Evolutionary conservation across 37 sponge, comb jelly and placozoan genomes (phyloP), one percentile per base, ranked within the genome.

Genomic region (Eunapius fragilis): DNA sequence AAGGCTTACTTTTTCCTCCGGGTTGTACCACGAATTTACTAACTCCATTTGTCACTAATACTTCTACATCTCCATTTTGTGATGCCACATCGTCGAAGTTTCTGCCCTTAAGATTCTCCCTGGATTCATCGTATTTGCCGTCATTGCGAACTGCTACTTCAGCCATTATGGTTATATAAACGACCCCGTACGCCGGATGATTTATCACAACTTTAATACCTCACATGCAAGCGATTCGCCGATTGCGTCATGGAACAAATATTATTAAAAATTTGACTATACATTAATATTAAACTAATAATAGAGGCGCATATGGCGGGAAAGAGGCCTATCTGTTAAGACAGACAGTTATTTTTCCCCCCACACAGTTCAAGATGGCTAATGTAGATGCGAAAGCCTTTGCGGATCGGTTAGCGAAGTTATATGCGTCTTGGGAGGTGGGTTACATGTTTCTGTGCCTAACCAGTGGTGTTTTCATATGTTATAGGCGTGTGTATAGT

Each of bases 371-470:
- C 58, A 58, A 72, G 47, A 94, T 94, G 94, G 94, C 87, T 50
- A 72, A 50, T 41, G 86, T 94, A 4, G 95, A 97, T 37, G 48
- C 79, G 12, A 89, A 24, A 0, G 87, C 86, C 22, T 94, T 94
- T 73, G 49, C 87, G 28, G 71, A 86, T 67, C 88, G 97, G 19
- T 75, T 94, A 41, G 84, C 85, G 67, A 80, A 84, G 68, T 81
- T 97, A 17, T 97, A 97, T 82, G 31, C 78, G 2, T 89, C 84
- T 34, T 97, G 97, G 97, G 89, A 97, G 93, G 97, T 90, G 68
- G 45, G 67, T 41, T 69, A 67, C 25, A 13, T 26, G 33, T 13
- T 10, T 7, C 7, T 77, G 78, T 11, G 78, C 26, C 26, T 77
- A 4, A 22, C 14, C 37, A 77, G 30, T 72, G 12, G 22, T 72